A percentile compares a stretch with the other conserved stretches of the same genome.
These are phyloP conservation scores for Halcyon badia DNA, from an alignment of 2,797 vertebrate species.

Conservation along the genomic window DNA sequence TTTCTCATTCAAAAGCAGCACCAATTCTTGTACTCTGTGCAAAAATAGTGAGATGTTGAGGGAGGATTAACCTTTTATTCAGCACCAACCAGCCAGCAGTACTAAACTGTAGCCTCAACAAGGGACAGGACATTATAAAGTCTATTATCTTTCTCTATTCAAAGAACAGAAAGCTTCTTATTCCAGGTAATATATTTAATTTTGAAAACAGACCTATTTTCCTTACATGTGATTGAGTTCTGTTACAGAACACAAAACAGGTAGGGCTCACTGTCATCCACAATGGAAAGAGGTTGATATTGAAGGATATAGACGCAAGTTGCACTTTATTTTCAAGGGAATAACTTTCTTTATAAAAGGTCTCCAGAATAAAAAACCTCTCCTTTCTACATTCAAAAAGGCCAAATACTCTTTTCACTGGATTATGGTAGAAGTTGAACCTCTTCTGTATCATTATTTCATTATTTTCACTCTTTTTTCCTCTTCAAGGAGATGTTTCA, in stretches of 20 bases:
- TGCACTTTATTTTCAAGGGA: not conserved
- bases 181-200: constrained; percentile 41
- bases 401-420: not conserved
- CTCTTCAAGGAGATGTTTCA: not conserved
- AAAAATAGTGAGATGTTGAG: not conserved
- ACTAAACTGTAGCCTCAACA: not conserved
- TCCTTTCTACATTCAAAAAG: not conserved
- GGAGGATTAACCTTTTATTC: constrained; percentile 4
- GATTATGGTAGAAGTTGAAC: not conserved
- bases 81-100: not conserved
- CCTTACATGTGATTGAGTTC: constrained; percentile 55
- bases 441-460: not conserved
- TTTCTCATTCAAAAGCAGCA: not conserved
- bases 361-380: not conserved
- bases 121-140: not conserved
- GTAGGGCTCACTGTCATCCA: not conserved
- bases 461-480: not conserved
- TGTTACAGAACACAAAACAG: constrained; percentile 44
- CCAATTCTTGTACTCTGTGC: not conserved
- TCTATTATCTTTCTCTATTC: constrained; percentile 13
- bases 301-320: not conserved
- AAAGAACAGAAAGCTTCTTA: constrained; percentile 46
- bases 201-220: constrained; percentile 54
- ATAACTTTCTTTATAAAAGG: not conserved
- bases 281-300: not conserved